Base-by-base conservation (phyloP, 2,888 invertebrate genomes). In the Hartigia nigra region DNA sequence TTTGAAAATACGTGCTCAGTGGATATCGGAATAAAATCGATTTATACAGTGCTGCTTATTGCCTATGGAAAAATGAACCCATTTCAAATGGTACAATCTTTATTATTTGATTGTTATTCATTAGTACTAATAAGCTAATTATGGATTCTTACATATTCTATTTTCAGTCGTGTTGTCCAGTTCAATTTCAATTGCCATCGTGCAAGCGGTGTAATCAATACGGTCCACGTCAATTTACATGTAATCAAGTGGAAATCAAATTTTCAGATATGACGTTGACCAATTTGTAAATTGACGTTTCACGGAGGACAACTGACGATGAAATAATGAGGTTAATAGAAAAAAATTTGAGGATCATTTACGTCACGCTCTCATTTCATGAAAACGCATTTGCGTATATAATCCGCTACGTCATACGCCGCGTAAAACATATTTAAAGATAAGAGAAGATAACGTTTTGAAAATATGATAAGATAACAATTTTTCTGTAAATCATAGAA, bases 141-240 rank as follows among this genome's bases (percentile, higher is more conserved):
- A 31, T 77, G 32, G 74, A 78, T 76, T 76, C 88, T 88, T 85
- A 88, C 88, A 74, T 78, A 86, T 86, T 83, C 84, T 85, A 79
- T 87, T 86, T 76, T 87, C 88, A 78, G 81, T 80, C 12, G 86
- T 86, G 79, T 86, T 84, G 74, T 88, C 85, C 83, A 86, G 79
- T 81, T 87, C 83, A 74, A 88, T 87, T 86, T 88, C 86, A 35
- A 88, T 83, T 14, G 84, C 82, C 88, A 88, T 88, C 78, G 34
- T 69, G 37, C 36, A 69, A n/a, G n/a, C 31, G 69, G 11, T 34
- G 12, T 5, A 55, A 55, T 55, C 55, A 23, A 55, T 55, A 55
- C 55, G 55, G 9, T 55, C 23, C 55, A 72, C 72, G 12, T 72
- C 31, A 23, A 72, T 72, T 72, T 72, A 31, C 72, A 31, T 31